These are phyloP conservation scores for Perca flavescens DNA, from an alignment of 2,113 vertebrate genomes.

Conservation along the genomic window DNA sequence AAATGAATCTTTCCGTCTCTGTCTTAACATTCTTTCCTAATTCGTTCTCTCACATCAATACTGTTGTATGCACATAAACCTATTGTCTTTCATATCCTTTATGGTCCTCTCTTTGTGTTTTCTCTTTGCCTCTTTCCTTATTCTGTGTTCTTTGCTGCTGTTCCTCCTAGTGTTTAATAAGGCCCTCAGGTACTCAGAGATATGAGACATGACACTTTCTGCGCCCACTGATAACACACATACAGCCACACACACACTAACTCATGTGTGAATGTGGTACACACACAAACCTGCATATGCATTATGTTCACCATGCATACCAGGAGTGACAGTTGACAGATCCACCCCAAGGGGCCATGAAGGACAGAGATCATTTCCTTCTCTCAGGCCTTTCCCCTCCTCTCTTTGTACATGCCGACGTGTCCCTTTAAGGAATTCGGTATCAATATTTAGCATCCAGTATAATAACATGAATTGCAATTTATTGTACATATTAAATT, in stretches of 20 bases:
- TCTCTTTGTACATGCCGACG: neutral
- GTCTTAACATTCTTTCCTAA: constrained; percentile 20
- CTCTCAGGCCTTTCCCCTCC: neutral
- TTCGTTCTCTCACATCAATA: constrained; percentile 28
- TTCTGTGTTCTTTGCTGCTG: constrained; percentile 28
- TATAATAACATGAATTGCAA: neutral
- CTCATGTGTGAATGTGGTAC: neutral
- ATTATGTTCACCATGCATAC: neutral
- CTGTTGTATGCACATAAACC: constrained; percentile 10
- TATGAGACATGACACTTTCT: constrained; percentile 39
- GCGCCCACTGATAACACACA: constrained; percentile 16
- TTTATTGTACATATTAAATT: neutral
- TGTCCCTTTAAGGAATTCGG: neutral
- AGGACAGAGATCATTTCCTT: constrained; percentile 9
- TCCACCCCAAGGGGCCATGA: neutral
- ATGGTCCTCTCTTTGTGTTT: constrained; percentile 31
- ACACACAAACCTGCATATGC: neutral
- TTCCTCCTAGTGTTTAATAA: constrained; percentile 48
- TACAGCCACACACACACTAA: constrained; percentile 2
- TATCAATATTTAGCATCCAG: neutral
- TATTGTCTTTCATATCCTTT: constrained; percentile 37
- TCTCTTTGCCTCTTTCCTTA: constrained; percentile 24
- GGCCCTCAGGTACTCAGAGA: constrained; percentile 53
- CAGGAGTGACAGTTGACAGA: neutral
- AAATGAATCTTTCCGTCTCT: constrained; percentile 46